Percentiles rank a stretch among this genome's conserved stretches.
phyloP scores from a whole-genome alignment of 2,797 vertebrate species.

The Darevskia mixta region DNA sequence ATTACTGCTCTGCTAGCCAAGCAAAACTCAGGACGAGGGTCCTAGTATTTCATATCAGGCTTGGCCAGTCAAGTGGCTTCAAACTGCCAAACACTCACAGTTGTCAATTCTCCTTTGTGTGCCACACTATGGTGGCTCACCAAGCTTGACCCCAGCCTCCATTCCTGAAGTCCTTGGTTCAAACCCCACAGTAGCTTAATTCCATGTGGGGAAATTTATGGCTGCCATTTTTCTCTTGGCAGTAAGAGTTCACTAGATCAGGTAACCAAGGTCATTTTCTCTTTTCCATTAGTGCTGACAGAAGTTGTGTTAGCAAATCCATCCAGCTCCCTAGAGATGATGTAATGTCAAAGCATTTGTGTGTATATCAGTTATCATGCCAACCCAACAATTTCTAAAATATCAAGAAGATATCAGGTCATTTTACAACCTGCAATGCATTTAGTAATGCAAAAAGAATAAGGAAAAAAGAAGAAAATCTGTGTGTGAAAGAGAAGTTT shows the following conservation, averaged over 20 bases:
- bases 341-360: background rate
- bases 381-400: background rate
- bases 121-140: background rate
- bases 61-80: background rate
- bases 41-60: background rate
- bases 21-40: background rate
- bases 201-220: background rate
- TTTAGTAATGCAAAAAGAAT: background rate
- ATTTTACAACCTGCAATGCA: background rate
- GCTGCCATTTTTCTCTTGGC: slow-evolving; percentile 27
- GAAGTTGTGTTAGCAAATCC: slow-evolving; percentile 22
- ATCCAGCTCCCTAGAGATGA: slow-evolving; percentile 30
- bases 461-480: background rate
- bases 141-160: background rate
- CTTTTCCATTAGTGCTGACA: slow-evolving; percentile 39
- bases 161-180: background rate
- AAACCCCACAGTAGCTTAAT: slow-evolving; percentile 16
- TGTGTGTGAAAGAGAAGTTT: background rate
- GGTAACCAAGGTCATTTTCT: slow-evolving; percentile 48
- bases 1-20: background rate
- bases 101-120: background rate
- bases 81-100: background rate
- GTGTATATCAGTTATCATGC: background rate
- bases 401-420: background rate
- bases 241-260: slow-evolving; percentile 22